Percentiles rank a stretch among this genome's conserved stretches.
Evolutionary conservation across 2,113 vertebrate species (phyloP).

Genomic region (Siniperca chuatsi): DNA sequence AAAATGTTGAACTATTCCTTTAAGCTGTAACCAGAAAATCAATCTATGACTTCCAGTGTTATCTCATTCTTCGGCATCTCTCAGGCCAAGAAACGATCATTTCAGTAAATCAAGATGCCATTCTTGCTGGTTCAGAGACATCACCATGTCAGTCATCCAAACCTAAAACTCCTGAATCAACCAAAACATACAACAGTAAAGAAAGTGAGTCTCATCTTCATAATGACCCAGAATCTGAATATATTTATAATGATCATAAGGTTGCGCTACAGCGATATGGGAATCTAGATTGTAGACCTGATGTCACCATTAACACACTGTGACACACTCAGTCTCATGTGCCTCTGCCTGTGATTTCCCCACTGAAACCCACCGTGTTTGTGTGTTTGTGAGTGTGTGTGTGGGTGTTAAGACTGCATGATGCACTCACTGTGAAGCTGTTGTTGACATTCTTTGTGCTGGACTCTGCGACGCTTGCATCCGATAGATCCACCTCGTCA

Average conservation of each 20-base stretch:
- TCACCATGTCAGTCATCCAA: neutral
- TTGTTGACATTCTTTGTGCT: constrained; percentile 99
- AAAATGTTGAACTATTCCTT: neutral
- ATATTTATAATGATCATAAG: neutral
- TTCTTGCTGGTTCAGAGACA: neutral
- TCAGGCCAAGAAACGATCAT: neutral
- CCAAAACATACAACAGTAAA: neutral
- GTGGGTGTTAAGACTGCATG: neutral
- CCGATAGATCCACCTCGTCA: constrained; percentile 98
- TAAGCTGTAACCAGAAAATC: neutral
- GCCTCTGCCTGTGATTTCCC: neutral
- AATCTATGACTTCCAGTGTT: neutral
- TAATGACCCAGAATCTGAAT: neutral
- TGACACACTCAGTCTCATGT: constrained; percentile 3
- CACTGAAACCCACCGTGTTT: neutral
- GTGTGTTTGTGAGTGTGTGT: neutral
- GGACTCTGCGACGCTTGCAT: constrained; percentile 98
- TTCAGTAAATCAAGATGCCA: neutral
- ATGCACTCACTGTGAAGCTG: constrained; percentile 95
- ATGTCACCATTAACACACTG: neutral
- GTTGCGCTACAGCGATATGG: neutral
- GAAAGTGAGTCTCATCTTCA: neutral
- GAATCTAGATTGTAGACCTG: neutral
- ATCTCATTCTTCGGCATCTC: no score
- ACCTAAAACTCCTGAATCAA: neutral